Evolutionary conservation across 2,113 vertebrate species (phyloP).

Genomic region (Eira barbara): DNA sequence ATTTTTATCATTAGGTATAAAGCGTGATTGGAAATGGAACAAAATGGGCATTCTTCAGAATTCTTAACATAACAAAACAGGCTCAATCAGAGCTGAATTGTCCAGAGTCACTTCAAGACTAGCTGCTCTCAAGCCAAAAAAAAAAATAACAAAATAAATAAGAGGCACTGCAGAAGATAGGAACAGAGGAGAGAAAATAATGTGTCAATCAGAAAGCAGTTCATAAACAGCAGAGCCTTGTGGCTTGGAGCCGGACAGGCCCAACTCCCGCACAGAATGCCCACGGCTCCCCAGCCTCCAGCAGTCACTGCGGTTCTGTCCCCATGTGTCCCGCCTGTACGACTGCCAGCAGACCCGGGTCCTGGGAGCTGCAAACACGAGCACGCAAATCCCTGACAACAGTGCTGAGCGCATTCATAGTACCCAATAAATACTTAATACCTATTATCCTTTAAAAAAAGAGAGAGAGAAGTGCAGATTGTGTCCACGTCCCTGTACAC

Average conservation of each 20-base stretch:
- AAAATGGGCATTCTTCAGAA: constrained; percentile 13
- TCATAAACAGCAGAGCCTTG: neutral
- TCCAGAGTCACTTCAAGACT: neutral
- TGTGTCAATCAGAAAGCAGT: neutral
- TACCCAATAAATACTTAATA: neutral
- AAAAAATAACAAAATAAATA: neutral
- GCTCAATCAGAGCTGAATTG: neutral
- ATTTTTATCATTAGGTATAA: constrained; percentile 25
- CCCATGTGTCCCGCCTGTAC: neutral
- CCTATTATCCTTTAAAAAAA: neutral
- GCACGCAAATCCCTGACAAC: neutral
- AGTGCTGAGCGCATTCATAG: neutral
- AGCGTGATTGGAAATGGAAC: constrained; percentile 2
- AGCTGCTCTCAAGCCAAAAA: neutral
- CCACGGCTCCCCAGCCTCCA: too few relatives aligned
- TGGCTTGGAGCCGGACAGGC: neutral
- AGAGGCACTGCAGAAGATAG: neutral
- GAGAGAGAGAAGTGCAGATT: neutral
- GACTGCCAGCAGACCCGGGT: neutral
- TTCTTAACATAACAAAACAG: neutral
- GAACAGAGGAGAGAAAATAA: neutral
- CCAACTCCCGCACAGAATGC: neutral
- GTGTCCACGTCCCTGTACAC: too few relatives aligned
- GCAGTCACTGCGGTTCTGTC: neutral
- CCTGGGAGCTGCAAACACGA: neutral